Evolutionary conservation across 2,888 invertebrate genomes (phyloP).

Genomic region (Leptinotarsa peninsularis): DNA sequence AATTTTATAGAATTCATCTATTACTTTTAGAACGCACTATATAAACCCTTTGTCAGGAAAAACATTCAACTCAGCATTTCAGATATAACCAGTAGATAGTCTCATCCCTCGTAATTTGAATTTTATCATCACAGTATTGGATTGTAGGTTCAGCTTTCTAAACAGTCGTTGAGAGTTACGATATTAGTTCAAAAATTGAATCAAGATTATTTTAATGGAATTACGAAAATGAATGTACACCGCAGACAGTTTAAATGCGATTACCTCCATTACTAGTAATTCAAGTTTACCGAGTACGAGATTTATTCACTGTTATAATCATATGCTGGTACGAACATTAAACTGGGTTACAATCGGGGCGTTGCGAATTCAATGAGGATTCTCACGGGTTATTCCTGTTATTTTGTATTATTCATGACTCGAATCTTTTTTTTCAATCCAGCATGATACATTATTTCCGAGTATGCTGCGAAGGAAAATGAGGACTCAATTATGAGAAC

Average conservation of each 20-base stretch:
- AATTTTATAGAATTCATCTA: too few relatives aligned
- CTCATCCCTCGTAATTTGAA: neutral
- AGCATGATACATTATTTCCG: too few relatives aligned
- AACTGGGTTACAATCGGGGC: conserved; percentile 9
- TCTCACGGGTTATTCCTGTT: conserved; percentile 5
- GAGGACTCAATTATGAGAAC: too few relatives aligned
- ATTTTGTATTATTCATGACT: conserved; percentile 1
- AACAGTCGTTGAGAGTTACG: neutral
- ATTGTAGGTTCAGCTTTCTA: neutral
- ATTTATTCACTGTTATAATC: conserved; percentile 17
- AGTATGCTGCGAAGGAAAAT: too few relatives aligned
- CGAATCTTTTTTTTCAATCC: too few relatives aligned
- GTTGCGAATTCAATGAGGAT: neutral
- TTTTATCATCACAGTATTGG: neutral
- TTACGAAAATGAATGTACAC: conserved; percentile 10
- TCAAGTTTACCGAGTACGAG: conserved; percentile 10
- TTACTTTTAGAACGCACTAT: too few relatives aligned
- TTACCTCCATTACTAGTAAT: conserved; percentile 18
- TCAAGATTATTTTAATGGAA: conserved; percentile 18
- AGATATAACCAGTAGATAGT: neutral
- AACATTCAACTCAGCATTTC: too few relatives aligned
- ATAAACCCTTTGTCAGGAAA: too few relatives aligned
- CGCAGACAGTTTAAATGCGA: conserved; percentile 16
- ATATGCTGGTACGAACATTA: conserved; percentile 18
- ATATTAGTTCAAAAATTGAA: conserved; percentile 13